Evolutionary conservation across 2,797 vertebrate species (phyloP).

Genomic region (Pseudochirops corinnae): DNA sequence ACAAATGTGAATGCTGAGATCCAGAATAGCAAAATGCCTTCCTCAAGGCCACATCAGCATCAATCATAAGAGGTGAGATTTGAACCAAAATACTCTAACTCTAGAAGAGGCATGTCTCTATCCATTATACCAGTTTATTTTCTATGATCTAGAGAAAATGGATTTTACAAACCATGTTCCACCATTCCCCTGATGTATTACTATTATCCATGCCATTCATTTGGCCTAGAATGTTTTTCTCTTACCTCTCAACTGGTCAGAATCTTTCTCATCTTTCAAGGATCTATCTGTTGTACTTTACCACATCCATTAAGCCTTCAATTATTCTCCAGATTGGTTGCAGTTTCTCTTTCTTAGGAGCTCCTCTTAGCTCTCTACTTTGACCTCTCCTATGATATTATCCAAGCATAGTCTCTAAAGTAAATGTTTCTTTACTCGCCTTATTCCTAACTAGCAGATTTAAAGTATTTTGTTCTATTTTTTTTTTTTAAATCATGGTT

Average conservation of each 20-base stretch:
- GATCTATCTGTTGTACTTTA: neutral
- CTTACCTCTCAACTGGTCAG: neutral
- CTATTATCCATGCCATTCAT: neutral
- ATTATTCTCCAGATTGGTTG: neutral
- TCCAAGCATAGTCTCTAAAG: neutral
- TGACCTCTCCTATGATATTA: neutral
- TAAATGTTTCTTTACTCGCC: neutral
- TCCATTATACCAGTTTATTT: neutral
- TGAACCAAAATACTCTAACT: neutral
- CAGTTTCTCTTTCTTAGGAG: neutral
- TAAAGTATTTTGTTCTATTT: neutral
- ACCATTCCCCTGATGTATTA: neutral
- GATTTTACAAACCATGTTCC: neutral
- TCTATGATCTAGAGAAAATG: neutral
- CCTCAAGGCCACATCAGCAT: neutral
- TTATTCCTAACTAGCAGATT: neutral
- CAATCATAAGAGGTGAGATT: neutral
- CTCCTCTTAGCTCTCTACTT: neutral
- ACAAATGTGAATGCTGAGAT: neutral
- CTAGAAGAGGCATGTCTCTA: neutral
- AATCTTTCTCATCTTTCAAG: neutral
- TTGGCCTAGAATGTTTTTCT: neutral
- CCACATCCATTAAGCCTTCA: neutral
- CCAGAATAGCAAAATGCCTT: neutral
- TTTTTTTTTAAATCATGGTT: neutral